Conservation (phyloP, 2,797 vertebrate genomes). For the Gypaetus barbatus region DNA sequence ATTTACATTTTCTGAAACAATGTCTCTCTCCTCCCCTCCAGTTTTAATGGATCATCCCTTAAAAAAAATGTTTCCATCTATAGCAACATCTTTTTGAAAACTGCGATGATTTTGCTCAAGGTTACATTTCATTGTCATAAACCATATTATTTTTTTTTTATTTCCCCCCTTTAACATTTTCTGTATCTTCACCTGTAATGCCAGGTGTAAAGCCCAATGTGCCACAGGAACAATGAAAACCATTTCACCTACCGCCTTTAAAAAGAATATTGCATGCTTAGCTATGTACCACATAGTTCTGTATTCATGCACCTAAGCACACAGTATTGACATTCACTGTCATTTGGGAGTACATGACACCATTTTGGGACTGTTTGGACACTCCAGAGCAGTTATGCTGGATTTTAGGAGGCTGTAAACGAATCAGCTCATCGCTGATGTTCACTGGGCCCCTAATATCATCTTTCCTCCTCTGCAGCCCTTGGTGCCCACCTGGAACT, state of each 20-base stretch:
- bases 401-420: background rate
- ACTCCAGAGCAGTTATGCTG: background rate
- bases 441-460: background rate
- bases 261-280: background rate
- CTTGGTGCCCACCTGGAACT: background rate
- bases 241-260: background rate
- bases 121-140: background rate
- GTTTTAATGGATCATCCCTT: background rate
- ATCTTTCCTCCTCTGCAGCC: background rate
- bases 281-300: fast-evolving
- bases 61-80: background rate
- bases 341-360: background rate
- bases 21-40: background rate
- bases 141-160: background rate
- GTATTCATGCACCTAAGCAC: background rate
- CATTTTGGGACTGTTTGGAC: background rate
- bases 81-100: background rate
- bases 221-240: background rate
- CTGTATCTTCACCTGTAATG: background rate
- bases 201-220: background rate
- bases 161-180: fast-evolving
- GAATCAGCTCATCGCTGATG: background rate
- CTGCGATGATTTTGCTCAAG: background rate
- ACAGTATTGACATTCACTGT: background rate
- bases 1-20: background rate